Percentiles rank a stretch among this genome's conserved stretches.
These are phyloP conservation scores for Drosophila pseudotakahashii DNA, from an alignment of 2,888 invertebrate species.

Conservation along the genomic window DNA sequence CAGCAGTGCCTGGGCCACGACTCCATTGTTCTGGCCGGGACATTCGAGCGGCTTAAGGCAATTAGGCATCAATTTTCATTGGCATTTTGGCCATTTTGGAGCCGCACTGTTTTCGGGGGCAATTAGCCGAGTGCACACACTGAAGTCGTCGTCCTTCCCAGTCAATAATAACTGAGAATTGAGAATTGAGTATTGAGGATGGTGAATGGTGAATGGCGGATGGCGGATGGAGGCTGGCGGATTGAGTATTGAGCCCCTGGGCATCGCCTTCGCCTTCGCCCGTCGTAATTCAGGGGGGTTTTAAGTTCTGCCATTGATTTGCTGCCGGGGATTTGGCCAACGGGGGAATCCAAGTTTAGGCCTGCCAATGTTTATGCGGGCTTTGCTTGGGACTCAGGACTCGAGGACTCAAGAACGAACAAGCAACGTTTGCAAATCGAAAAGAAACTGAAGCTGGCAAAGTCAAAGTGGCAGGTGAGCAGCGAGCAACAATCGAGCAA, in stretches of 20 bases:
- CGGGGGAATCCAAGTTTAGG: slow-evolving; percentile 21
- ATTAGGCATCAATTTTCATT: slow-evolving; percentile 37
- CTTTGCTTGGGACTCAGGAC: not conserved
- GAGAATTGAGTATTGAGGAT: not conserved
- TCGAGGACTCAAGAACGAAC: not conserved
- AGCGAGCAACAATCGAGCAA: not conserved
- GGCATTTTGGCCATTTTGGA: slow-evolving; percentile 29
- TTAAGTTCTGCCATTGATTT: slow-evolving; percentile 27
- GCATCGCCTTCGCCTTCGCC: too few relatives aligned
- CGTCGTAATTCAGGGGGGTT: slow-evolving; percentile 30
- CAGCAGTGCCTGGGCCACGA: too few relatives aligned
- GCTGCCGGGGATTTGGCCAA: slow-evolving; percentile 15
- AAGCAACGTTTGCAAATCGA: not conserved
- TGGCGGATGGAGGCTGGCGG: not conserved
- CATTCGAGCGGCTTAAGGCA: slow-evolving; percentile 2
- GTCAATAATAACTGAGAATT: slow-evolving; percentile 19
- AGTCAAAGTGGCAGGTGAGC: slow-evolving; percentile 13
- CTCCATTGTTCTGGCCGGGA: slow-evolving; percentile 7
- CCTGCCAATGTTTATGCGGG: slow-evolving; percentile 9
- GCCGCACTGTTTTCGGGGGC: slow-evolving; percentile 19
- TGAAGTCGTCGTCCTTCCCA: not conserved
- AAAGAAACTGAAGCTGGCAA: slow-evolving; percentile 2
- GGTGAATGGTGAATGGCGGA: not conserved
- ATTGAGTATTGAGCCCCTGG: too few relatives aligned
- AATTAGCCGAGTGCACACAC: slow-evolving; percentile 20